Conservation (phyloP, 1,140 invertebrate genomes). For the Drosophila orena region DNA sequence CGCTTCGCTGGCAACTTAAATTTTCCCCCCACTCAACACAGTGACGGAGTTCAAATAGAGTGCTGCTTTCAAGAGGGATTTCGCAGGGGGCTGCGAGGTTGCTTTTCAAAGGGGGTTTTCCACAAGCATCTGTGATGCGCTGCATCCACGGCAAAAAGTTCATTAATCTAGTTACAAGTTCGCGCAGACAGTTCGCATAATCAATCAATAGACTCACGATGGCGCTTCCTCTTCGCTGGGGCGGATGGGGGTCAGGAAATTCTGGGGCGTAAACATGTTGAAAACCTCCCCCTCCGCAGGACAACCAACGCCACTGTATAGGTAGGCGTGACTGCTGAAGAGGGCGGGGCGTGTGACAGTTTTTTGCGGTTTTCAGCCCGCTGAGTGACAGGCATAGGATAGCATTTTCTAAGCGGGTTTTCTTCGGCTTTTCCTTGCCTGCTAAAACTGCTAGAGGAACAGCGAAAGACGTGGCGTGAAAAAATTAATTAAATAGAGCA, state of each 20-base stretch:
- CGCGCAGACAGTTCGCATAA: slow-evolving; percentile 81
- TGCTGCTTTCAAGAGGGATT: background rate
- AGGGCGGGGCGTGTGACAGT: slow-evolving; percentile 24
- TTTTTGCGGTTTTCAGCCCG: slow-evolving; percentile 23
- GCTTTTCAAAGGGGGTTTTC: background rate
- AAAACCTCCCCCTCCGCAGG: background rate
- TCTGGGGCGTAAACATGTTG: slow-evolving; percentile 37
- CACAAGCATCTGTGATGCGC: slow-evolving; percentile 31
- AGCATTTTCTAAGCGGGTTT: slow-evolving; percentile 33
- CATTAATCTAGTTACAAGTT: slow-evolving; percentile 84
- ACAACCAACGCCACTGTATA: background rate
- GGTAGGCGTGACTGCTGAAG: slow-evolving; percentile 10
- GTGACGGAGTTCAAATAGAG: slow-evolving; percentile 4
- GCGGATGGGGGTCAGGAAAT: background rate
- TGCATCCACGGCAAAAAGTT: slow-evolving; percentile 72
- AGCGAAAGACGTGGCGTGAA: background rate
- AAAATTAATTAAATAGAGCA: slow-evolving; percentile 13
- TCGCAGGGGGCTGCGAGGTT: background rate
- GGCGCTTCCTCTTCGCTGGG: background rate
- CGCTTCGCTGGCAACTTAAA: slow-evolving; percentile 15
- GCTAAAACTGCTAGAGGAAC: background rate
- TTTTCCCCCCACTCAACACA: slow-evolving; percentile 8
- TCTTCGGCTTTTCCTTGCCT: slow-evolving; percentile 5
- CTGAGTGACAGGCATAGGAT: slow-evolving; percentile 49
- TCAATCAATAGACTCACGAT: slow-evolving; percentile 72